Base-by-base conservation (phyloP, 1,140 invertebrate species). In the Mercenaria mercenaria region DNA sequence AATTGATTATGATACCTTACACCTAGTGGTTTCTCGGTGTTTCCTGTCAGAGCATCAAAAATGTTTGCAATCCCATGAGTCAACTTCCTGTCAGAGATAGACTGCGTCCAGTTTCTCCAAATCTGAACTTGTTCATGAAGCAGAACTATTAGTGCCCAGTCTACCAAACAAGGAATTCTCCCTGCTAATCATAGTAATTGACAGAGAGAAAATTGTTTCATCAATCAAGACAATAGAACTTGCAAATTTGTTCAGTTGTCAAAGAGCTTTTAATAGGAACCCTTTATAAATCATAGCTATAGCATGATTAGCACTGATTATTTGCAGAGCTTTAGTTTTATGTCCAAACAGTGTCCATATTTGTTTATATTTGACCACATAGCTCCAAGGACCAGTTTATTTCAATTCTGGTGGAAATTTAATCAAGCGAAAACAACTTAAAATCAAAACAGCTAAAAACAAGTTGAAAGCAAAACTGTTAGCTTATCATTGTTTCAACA, bases 161-260 rank as follows among this genome's bases (percentile, higher is more conserved):
- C 76, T 52, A 79, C 76, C 72, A 47, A 79, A 37, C 47, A 79
- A 26, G 76, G 76, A 15, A 29, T 50, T 26, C 47, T 79, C 23
- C 34, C 47, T 79, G 76, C 76, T 79, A 79, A 79, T 79, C 76
- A 59, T 59, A 79, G 47, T 79, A 79, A 79, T 79, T 79, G 76
- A 79, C 76, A 79, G 76, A 79, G 76, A 79, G 76, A 79, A 79
- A 79, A 79, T 79, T 79, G 50, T 37, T 79, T 79, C 76, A 79
- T 79, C 76, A 79, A 79, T 79, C 76, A 79, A 79, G 76, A 79
- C 76, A 79, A 79, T 50, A 37, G 76, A 52, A 52, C 47, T 34
- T 79, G 76, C 47, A 79, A 56, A 79, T 52, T 79, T 79, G 76
- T 79, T 52, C 11, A 79, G 43, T 79, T 79, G 76, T 56, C 76